Evolutionary conservation across 2,113 vertebrate species (phyloP), one percentile per base, ranked within the genome.

Genomic region (Laticauda colubrina): DNA sequence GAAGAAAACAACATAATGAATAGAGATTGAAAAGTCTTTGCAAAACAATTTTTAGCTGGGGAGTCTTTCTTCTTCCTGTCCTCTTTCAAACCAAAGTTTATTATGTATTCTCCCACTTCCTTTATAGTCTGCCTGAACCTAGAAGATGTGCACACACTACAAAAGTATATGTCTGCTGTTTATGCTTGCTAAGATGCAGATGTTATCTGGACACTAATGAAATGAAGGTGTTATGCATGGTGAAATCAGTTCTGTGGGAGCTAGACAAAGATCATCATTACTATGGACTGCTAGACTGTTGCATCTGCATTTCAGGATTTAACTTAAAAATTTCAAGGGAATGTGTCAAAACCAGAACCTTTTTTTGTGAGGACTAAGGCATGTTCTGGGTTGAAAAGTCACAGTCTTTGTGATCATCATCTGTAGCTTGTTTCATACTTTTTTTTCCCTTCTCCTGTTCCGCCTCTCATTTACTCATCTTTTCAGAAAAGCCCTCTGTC

Each of bases 1-100:
- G 29, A 69, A 69, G 89, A 29, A 24, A 15, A 45, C 75, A 0
- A 0, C 7, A 34, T 6, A n/a, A 34, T 69, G 29, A 69, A 69
- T n/a, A 61, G 2, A 23, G 87, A 64, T 69, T 15, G 20, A 21
- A 0, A 88, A 91, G 59, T 56, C n/a, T 85, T 64, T 51, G 51
- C 23, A 34, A 24, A 39, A n/a, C 64, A 69, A 1, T 69, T 87
- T 11, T 14, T n/a, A 29, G 39, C 55, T 51, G 39, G 11, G 23
- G 24, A 64, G 54, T 54, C 59, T 81, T 90, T 53, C 43, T 5
- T 23, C 23, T 24, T 48, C 6, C 2, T 8, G 3, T 48, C 48
- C 21, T 18, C 24, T 29, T 14, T 9, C 7, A 64, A 11, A 45
- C 88, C 15, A 45, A 18, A 8, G 34, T 43, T 81, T 9, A 24